Percentiles rank a stretch among this genome's conserved stretches.
Evolutionary conservation across 2,113 vertebrate species (phyloP).

Genomic region (Alexandromys fortis): DNA sequence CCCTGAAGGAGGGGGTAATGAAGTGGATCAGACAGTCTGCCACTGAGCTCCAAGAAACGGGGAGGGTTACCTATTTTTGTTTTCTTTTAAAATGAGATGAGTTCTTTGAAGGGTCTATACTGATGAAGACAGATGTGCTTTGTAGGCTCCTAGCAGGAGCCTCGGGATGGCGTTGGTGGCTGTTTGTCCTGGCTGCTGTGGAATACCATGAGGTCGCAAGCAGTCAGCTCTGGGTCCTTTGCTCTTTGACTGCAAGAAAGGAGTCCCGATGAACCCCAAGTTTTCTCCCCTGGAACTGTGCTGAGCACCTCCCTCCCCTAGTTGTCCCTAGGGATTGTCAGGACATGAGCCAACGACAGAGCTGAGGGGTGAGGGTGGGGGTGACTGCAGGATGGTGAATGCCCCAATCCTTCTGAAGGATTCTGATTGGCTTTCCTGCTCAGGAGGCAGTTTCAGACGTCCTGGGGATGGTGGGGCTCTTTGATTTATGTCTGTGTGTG

Average conservation of each 20-base stretch:
- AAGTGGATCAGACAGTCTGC: constrained; percentile 76
- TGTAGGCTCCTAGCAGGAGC: not conserved
- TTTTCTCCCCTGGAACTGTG: not conserved
- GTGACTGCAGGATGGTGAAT: not conserved
- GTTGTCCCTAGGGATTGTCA: not conserved
- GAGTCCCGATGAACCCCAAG: not conserved
- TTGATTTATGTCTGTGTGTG: not conserved
- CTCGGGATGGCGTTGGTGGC: not conserved
- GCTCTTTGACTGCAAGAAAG: not conserved
- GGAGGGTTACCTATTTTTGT: not conserved
- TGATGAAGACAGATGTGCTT: constrained; percentile 42
- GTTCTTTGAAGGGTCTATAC: constrained; percentile 20
- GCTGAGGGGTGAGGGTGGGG: not conserved
- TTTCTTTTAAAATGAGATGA: constrained; percentile 42
- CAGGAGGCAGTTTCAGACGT: not conserved
- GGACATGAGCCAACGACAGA: not conserved
- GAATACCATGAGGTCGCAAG: not conserved
- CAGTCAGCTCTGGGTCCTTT: not conserved
- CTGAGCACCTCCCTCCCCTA: not conserved
- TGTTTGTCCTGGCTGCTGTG: not conserved
- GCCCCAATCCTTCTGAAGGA: not conserved
- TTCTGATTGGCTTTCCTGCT: constrained; percentile 28
- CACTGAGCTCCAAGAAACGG: constrained; percentile 48
- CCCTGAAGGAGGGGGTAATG: constrained; percentile 71
- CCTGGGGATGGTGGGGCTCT: not conserved